Base-by-base conservation (phyloP, 2,888 invertebrate genomes). In the Yponomeuta plumbellus region DNA sequence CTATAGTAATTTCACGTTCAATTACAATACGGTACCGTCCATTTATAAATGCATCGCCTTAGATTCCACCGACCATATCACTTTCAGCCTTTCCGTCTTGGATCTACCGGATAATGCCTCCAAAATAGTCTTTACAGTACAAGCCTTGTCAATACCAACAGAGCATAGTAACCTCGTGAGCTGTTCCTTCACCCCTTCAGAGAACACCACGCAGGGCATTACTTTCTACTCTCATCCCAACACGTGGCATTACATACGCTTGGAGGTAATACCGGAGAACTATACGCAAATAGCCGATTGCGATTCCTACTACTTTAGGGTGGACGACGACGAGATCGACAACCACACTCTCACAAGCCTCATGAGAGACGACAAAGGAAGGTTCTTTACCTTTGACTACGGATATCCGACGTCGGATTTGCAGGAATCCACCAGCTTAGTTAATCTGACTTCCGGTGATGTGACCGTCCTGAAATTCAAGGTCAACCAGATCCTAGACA, bases 361-460 rank as follows among this genome's bases (percentile, higher is more conserved):
- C 71, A 91, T 91, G 86, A 79, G 91, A 63, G 89, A 95, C 74
- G 94, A 95, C 10, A 93, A 94, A 79, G 93, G 95, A 4, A 94
- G 95, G 68, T 96, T 95, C 76, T 96, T 96, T 78, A 92, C 94
- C 62, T 96, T 94, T 76, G 95, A 95, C 67, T 96, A 94, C 80
- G 95, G 96, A 70, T 84, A 96, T 64, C 91, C 94, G 2, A 92
- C 93, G 0, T 91, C 92, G n/a, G 92, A 92, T 66, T 91, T 94
- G 69, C 93, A 93, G 13, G 94, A 93, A 34, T 92, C 94, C 5
- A 93, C 95, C 0, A 92, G 93, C 66, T 80, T 94, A 5, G 81
- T 97, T 26, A 95, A 96, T 76, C 78, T 97, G 61, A 94, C 94
- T 11, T 93, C 93, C 4, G 89, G 91, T 1, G 92, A 93, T 72